Conservation (phyloP, 1,140 invertebrate genomes). For the Apis laboriosa region DNA sequence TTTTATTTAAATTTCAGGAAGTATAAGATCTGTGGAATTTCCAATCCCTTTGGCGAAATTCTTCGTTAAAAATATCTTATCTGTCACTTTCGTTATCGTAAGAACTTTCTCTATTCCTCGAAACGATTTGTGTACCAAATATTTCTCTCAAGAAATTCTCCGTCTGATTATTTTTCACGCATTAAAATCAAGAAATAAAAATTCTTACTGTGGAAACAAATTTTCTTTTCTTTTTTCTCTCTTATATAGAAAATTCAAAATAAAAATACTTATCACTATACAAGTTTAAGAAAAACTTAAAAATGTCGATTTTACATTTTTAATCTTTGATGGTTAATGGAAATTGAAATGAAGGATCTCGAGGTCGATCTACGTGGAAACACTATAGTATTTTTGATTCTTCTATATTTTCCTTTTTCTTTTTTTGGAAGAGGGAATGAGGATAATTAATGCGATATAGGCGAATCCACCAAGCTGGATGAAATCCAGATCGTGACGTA, state of each 20-base stretch:
- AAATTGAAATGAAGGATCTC: not conserved
- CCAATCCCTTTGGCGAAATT: not conserved
- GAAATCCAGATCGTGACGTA: not conserved
- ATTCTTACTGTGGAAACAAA: too few relatives aligned
- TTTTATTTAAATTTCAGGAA: too few relatives aligned
- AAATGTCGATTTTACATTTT: too few relatives aligned
- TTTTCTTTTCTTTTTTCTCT: too few relatives aligned
- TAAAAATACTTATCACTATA: too few relatives aligned
- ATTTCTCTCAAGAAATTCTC: not conserved
- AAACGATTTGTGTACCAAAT: too few relatives aligned
- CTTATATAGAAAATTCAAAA: too few relatives aligned
- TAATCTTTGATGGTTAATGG: not conserved
- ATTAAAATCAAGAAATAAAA: too few relatives aligned
- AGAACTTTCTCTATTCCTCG: not conserved
- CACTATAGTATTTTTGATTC: not conserved
- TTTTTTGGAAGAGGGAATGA: too few relatives aligned
- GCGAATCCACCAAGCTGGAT: not conserved
- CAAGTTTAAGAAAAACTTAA: too few relatives aligned
- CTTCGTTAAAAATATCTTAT: not conserved
- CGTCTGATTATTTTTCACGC: too few relatives aligned
- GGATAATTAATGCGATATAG: conserved; percentile 9
- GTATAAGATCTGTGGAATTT: too few relatives aligned
- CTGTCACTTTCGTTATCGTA: not conserved
- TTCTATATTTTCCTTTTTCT: not conserved
- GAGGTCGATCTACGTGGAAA: not conserved